These are phyloP conservation scores for Lagorchestes hirsutus DNA, from an alignment of 2,797 vertebrate species.

Conservation along the genomic window DNA sequence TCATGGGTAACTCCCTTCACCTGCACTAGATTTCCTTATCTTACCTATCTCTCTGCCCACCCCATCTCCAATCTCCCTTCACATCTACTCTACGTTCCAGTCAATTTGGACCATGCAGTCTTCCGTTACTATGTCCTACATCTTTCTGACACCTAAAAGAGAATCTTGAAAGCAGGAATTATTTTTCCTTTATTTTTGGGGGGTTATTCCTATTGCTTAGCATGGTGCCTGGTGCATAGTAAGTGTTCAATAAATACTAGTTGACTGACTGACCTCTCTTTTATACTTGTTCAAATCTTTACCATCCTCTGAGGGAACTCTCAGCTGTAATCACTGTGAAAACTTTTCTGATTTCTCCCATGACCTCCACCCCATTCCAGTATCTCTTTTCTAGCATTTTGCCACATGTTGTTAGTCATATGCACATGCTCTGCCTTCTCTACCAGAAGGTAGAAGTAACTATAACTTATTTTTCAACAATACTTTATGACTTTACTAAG, in stretches of 20 bases:
- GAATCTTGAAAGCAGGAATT: not conserved
- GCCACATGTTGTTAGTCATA: not conserved
- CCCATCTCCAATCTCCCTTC: not conserved
- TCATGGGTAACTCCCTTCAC: not conserved
- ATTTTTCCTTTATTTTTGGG: not conserved
- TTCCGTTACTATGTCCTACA: not conserved
- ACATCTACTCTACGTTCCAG: not conserved
- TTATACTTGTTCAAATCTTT: not conserved
- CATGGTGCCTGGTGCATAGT: not conserved
- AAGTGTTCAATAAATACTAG: not conserved
- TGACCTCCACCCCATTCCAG: not conserved
- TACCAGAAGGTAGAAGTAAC: not conserved
- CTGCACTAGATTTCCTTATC: not conserved
- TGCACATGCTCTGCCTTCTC: not conserved
- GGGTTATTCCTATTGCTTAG: not conserved
- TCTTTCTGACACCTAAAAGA: not conserved
- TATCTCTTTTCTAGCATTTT: not conserved
- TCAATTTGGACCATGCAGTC: not conserved
- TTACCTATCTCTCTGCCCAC: not conserved
- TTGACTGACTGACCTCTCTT: not conserved
- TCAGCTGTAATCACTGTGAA: not conserved
- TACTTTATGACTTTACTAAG: not conserved
- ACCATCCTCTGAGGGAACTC: not conserved
- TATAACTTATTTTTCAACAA: not conserved
- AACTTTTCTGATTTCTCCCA: not conserved